Base-by-base conservation (phyloP, 30 jellyfish, hydroid and myxozoan genomes). In the Hydractinia symbiolongicarpus region DNA sequence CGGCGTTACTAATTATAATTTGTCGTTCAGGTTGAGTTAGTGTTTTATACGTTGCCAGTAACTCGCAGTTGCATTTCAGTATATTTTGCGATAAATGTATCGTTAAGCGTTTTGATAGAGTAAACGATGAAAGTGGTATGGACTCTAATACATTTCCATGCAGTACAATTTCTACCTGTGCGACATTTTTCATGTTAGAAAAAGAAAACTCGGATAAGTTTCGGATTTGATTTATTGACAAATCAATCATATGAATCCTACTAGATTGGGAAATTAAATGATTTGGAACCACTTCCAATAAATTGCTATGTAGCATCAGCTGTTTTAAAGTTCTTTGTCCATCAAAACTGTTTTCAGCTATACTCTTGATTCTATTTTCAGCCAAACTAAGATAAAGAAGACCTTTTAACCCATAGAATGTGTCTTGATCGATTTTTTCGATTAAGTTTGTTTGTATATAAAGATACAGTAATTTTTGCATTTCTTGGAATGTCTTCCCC, bases 1-100 rank as follows among this genome's bases (percentile, higher is more conserved):
- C 40, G 7, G 74, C 74, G 19, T 44, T 6, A n/a, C 9, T 51
- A 6, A 64, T n/a, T 2, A 6, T 64, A n/a, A 64, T 64, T 4
- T 64, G 52, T 0, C 74, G 74, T 7, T 64, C 74, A 64, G 52
- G 19, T 5, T 4, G 19, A n/a, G 16, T 64, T 7, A 64, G 74
- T 64, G 4, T 44, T n/a, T n/a, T n/a, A 13, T 64, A 64, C 40
- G 74, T n/a, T n/a, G 74, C 74, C 74, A 64, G 40, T 64, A 64
- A 13, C 74, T 64, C 52, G 16, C 74, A 64, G 40, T 64, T 51
- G 40, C 74, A 64, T 8, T 64, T 44, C 74, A 64, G 40, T 7
- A 64, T n/a, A 64, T 64, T 64, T 64, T 64, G 52, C 7, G 52
- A 44, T n/a, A 64, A 44, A 13, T 64, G 52, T 7, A 64, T 13